These are phyloP conservation scores for Halcyon chelicuti DNA, from an alignment of 2,797 vertebrate species.

Conservation along the genomic window DNA sequence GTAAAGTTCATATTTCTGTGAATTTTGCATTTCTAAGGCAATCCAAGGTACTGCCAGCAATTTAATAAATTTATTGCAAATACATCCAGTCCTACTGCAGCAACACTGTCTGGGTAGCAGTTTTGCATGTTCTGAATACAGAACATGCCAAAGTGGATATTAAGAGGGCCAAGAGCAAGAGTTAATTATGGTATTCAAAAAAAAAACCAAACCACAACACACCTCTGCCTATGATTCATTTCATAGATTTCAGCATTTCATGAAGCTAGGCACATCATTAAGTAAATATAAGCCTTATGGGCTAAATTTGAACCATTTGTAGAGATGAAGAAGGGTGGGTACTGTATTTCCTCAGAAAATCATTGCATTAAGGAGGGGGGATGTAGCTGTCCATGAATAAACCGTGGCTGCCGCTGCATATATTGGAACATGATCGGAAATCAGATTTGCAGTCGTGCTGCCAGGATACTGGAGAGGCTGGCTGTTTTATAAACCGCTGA, in stretches of 20 bases:
- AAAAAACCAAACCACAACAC: background rate
- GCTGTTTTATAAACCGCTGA: background rate
- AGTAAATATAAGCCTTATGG: background rate
- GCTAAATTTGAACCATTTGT: background rate
- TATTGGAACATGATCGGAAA: slow-evolving; percentile 5
- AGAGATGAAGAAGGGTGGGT: background rate
- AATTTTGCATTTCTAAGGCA: slow-evolving; percentile 2
- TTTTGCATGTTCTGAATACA: background rate
- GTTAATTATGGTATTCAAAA: slow-evolving; percentile 3
- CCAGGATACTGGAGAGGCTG: background rate
- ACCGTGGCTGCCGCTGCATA: background rate
- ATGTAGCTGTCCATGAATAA: background rate
- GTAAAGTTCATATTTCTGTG: background rate
- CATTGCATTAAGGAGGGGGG: background rate
- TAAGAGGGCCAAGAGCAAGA: background rate
- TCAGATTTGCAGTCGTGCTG: background rate
- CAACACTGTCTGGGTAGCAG: background rate
- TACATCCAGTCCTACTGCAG: background rate
- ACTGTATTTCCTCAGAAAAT: background rate
- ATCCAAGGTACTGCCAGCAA: background rate
- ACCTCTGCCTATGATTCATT: background rate
- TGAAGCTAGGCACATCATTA: background rate
- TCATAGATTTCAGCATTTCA: background rate
- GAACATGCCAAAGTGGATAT: background rate
- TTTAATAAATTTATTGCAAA: background rate